Base-by-base conservation (phyloP, 30 jellyfish, hydroid and myxozoan genomes). In the Sanderia malayensis region DNA sequence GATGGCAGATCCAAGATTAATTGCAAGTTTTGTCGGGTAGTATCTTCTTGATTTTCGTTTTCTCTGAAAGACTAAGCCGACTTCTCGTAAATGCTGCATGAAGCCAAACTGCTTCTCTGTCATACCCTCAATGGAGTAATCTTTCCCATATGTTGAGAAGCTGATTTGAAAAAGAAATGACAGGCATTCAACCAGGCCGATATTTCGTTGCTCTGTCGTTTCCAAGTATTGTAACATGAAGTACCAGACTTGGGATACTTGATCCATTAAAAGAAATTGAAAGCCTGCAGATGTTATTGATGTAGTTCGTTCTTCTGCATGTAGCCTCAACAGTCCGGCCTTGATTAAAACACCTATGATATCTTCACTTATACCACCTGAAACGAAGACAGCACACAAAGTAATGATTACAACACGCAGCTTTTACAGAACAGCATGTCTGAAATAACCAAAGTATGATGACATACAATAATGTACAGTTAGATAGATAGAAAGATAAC, bases 211-310 rank as follows among this genome's bases (percentile, higher is more conserved):
- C 60, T 93, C 96, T 32, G 90, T 70, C 2, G 96, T 81, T 44
- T 81, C 88, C 69, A 93, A 58, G 73, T 86, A 85, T 47, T 85
- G 95, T 30, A 86, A 67, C 99, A 93, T 93, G 84, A 85, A 86
- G 67, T 85, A 81, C 96, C 96, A 86, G 41, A 93, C 99, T 49
- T 93, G 99, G 6, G 99, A 80, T 3, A 94, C 90, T 19, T 94
- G 75, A 61, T 93, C 96, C 74, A 86, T 73, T 26, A 93, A 84
- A 21, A 93, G 75, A 44, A 93, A 93, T 71, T 93, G 96, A 75
- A 93, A 93, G 0, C 99, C 99, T 23, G 95, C 87, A n/a, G 99
- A 93, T 13, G 99, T 93, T 44, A 93, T 93, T 19, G 96, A 93
- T 21, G 98, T 92, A 19, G 96, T 65, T 61, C 91, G 84, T 41